phyloP scores from a whole-genome alignment of 2,113 vertebrate species.

The Ceyx margarethae region DNA sequence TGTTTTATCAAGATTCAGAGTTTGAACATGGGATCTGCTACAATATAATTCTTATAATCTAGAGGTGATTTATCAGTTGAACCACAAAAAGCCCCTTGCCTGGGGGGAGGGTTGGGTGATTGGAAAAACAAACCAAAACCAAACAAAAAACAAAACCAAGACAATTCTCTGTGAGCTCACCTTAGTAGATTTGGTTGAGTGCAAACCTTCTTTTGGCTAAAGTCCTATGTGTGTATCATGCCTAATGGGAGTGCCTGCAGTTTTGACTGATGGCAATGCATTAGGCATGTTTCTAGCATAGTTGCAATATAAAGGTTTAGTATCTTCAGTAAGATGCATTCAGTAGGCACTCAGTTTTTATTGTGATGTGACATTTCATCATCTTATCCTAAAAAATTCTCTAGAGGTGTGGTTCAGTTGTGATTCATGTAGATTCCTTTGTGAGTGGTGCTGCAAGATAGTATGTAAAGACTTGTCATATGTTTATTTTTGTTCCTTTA shows the following conservation, averaged over 20 bases:
- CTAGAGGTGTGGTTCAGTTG: background rate
- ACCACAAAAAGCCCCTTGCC: background rate
- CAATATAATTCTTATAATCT: background rate
- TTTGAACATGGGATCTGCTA: background rate
- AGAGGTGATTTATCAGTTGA: background rate
- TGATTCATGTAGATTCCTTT: background rate
- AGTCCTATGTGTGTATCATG: background rate
- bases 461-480: background rate
- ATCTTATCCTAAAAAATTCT: background rate
- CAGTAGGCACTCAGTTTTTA: background rate
- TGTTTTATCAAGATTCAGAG: background rate
- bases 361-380: background rate
- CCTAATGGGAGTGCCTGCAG: background rate
- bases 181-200: background rate
- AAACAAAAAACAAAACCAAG: background rate
- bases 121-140: no score
- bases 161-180: background rate
- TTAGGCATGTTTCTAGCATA: background rate
- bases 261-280: background rate
- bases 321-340: background rate
- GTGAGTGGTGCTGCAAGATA: background rate
- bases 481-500: background rate
- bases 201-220: background rate
- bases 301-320: background rate
- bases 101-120: no score